These are phyloP conservation scores for Ophioninae sp. DNA, from an alignment of 2,888 invertebrate species.

Conservation along the genomic window DNA sequence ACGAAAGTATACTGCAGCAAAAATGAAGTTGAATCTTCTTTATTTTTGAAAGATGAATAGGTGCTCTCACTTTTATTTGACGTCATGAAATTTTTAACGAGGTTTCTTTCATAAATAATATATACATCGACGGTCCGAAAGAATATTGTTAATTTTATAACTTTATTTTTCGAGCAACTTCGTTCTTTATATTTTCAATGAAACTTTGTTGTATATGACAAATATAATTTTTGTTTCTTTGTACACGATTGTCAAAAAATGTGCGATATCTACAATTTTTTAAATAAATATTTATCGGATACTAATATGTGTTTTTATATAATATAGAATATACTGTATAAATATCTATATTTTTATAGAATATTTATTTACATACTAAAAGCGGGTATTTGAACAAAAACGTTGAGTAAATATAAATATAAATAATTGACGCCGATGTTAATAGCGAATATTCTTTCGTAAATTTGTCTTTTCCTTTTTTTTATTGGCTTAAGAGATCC, in stretches of 20 bases:
- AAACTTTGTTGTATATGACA: background rate
- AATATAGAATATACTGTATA: background rate
- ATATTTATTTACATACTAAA: too few relatives aligned
- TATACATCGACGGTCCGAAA: background rate
- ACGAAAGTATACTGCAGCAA: background rate
- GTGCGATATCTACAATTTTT: background rate
- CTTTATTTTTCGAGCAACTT: background rate
- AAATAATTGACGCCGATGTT: too few relatives aligned
- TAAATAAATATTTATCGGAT: too few relatives aligned
- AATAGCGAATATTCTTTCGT: too few relatives aligned
- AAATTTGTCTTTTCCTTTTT: too few relatives aligned
- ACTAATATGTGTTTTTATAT: too few relatives aligned
- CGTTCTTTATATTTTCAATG: background rate
- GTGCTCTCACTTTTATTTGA: background rate
- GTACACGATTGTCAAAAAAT: background rate
- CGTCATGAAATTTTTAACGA: background rate
- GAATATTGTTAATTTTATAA: background rate
- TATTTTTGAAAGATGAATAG: background rate
- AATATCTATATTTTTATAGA: background rate
- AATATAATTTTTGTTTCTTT: background rate
- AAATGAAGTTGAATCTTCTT: background rate
- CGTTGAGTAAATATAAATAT: too few relatives aligned
- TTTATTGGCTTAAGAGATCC: too few relatives aligned
- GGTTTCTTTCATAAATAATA: background rate
- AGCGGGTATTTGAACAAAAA: too few relatives aligned